These are phyloP conservation scores for Chascanopsetta lugubris DNA, from an alignment of 2,113 vertebrate species.

Conservation along the genomic window DNA sequence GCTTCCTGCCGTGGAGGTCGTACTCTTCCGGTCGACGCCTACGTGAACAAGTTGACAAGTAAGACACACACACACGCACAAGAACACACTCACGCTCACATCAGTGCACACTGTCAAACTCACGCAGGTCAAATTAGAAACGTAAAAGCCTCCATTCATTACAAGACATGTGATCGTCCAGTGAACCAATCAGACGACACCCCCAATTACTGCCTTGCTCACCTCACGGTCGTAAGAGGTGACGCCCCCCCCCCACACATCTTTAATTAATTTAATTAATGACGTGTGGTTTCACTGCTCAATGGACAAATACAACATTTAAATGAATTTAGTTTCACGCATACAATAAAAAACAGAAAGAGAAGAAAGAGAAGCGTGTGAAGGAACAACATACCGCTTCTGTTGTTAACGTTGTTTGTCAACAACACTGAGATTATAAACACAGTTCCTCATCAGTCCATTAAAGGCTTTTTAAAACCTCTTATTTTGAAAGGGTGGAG, in stretches of 20 bases:
- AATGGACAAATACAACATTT: not conserved
- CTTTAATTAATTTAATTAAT: not conserved
- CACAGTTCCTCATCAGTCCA: conserved; percentile 85
- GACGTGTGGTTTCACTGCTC: not conserved
- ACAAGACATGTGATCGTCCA: not conserved
- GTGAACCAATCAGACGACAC: not conserved
- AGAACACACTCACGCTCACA: not conserved
- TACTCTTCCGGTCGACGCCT: conserved; percentile 99
- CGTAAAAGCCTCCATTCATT: not conserved
- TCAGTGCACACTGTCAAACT: not conserved
- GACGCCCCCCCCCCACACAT: too few species aligned
- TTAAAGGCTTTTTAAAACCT: conserved; percentile 86
- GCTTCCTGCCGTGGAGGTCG: conserved; percentile 99
- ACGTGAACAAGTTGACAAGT: conserved; percentile 88
- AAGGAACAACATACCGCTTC: conserved; percentile 69
- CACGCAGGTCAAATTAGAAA: not conserved
- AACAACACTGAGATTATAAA: conserved; percentile 49
- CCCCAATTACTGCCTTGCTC: not conserved
- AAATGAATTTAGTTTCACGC: not conserved
- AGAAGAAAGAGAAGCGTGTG: conserved; percentile 52
- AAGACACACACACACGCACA: conserved; percentile 55
- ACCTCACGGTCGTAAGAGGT: not conserved
- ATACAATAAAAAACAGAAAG: conserved; percentile 39
- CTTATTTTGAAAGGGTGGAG: conserved; percentile 84
- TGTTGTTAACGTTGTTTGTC: conserved; percentile 47